phyloP scores from a whole-genome alignment of 1,140 invertebrate species.

The Marisa cornuarietis region DNA sequence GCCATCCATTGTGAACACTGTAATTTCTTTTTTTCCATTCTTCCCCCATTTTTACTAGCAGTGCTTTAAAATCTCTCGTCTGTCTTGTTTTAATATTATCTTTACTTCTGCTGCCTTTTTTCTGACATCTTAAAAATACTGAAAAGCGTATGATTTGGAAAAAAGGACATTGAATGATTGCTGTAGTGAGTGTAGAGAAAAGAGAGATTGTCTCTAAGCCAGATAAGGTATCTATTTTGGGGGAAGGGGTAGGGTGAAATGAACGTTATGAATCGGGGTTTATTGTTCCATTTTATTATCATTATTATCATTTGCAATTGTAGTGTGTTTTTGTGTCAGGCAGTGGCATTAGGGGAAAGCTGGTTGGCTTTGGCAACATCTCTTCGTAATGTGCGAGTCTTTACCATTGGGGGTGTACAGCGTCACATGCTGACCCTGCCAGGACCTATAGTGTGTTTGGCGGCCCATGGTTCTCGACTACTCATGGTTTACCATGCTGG shows the following conservation, averaged over 20 bases:
- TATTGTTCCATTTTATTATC: too few relatives aligned
- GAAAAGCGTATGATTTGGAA: too few relatives aligned
- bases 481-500: conserved; percentile 76
- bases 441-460: conserved; percentile 77
- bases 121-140: too few relatives aligned
- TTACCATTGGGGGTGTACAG: conserved; percentile 86
- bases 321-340: conserved; percentile 48
- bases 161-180: too few relatives aligned
- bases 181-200: too few relatives aligned
- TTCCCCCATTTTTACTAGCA: not conserved
- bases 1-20: not conserved
- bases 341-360: conserved; percentile 77
- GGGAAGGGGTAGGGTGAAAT: too few relatives aligned
- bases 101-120: too few relatives aligned
- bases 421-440: conserved; percentile 79
- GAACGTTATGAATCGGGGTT: too few relatives aligned
- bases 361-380: conserved; percentile 84
- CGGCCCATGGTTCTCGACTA: conserved; percentile 76
- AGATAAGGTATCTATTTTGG: too few relatives aligned
- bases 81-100: too few relatives aligned
- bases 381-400: conserved; percentile 80
- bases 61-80: not conserved
- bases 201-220: too few relatives aligned
- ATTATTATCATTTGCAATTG: too few relatives aligned
- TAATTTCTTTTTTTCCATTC: not conserved